Evolutionary conservation across 2,888 invertebrate species (phyloP), one percentile per base, ranked within the genome.

Genomic region (Lomographa bimaculata): DNA sequence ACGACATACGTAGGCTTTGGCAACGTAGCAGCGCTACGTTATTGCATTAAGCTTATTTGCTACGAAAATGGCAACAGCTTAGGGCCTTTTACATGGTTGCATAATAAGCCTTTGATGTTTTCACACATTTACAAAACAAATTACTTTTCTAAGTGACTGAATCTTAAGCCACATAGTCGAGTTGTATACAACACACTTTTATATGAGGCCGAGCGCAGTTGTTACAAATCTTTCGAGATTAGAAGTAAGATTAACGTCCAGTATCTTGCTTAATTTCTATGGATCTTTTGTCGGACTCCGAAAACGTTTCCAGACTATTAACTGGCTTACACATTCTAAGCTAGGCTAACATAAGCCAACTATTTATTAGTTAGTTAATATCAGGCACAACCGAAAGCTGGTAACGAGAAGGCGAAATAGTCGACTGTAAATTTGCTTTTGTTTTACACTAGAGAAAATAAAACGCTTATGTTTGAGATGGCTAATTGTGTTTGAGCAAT

Each of bases 381-480:
- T 40, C 18, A 24, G 18, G 21, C 28, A 12, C 21, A 20, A 34
- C 34, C 25, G 10, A 52, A 58, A 50, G 39, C 46, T 40, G 49
- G 54, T 49, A 53, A 53, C 46, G 52, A 36, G 50, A 46, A 46
- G 50, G 47, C 50, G 49, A 40, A 57, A 50, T 54, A 55, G 50
- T 49, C 39, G 14, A 14, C 18, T 7, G 6, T 39, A 34, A 29
- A 9, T 23, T 17, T n/a, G 12, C 1, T 1, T 4, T 2, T n/a
- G 5, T 32, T 11, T 41, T 7, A 19, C 41, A 41, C 25, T 41
- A 1, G n/a, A 1, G 24, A 6, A 12, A 3, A n/a, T 18, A 11
- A 24, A 33, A 10, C 10, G 17, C 5, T 32, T 14, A 4, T 14
- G 2, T 14, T 2, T 4, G 2, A 4, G 4, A 14, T 3, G 3